Percentiles rank a stretch among this genome's conserved stretches.
These are phyloP conservation scores for Dendrocincla tyrannina DNA, from an alignment of 2,797 vertebrate genomes.

Conservation along the genomic window DNA sequence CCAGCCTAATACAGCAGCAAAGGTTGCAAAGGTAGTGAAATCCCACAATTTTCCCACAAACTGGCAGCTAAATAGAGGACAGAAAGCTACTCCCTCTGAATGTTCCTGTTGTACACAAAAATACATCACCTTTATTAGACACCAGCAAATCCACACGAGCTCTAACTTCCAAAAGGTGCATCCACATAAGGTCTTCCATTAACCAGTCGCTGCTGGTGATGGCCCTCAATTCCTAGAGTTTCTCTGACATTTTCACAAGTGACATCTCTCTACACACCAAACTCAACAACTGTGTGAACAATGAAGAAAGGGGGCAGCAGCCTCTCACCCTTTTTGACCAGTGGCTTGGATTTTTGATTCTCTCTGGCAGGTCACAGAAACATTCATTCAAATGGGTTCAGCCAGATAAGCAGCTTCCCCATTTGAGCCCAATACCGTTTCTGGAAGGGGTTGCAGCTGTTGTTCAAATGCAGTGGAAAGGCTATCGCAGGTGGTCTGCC, in stretches of 20 bases:
- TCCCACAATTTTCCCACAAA: not conserved
- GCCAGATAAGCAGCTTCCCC: not conserved
- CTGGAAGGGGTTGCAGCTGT: not conserved
- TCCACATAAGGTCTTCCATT: fast-evolving
- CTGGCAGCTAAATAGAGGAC: not conserved
- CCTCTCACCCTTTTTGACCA: fast-evolving
- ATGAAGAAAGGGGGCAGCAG: not conserved
- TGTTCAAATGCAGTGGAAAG: not conserved
- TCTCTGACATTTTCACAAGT: not conserved
- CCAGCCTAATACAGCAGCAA: not conserved
- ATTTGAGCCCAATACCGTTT: fast-evolving
- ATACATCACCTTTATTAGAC: not conserved
- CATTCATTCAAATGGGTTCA: not conserved
- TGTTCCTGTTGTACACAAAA: not conserved
- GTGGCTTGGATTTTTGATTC: not conserved
- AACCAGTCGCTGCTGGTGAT: too few species aligned
- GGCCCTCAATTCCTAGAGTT: not conserved
- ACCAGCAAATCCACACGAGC: not conserved
- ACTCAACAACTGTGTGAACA: not conserved
- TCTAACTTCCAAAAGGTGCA: not conserved
- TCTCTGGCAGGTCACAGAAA: not conserved
- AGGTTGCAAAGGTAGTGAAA: not conserved
- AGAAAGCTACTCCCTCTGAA: not conserved
- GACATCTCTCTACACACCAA: not conserved
- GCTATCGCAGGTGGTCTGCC: fast-evolving